Percentiles rank a stretch among this genome's conserved stretches.
These are phyloP conservation scores for Allobates femoralis DNA, from an alignment of 2,797 vertebrate species.

Conservation along the genomic window DNA sequence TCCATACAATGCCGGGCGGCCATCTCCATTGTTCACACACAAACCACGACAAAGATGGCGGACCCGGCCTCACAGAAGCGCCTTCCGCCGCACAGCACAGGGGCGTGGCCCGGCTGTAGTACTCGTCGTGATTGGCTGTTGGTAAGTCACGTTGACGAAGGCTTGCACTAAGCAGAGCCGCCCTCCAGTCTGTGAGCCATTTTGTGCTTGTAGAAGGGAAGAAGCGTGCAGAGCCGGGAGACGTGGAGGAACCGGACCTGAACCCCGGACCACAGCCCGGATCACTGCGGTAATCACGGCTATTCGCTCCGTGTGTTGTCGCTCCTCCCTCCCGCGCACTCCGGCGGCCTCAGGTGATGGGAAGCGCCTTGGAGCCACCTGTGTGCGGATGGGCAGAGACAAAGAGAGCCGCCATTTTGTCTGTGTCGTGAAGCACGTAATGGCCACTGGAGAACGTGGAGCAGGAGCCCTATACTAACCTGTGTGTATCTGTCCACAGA, in stretches of 20 bases:
- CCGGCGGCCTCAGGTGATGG: too few species aligned
- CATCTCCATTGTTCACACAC: not conserved
- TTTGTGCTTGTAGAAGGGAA: conserved; percentile 38
- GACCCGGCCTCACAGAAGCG: not conserved
- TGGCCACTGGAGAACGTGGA: conserved; percentile 25
- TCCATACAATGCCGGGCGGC: not conserved
- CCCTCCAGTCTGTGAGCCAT: conserved; percentile 14
- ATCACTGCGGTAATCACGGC: not conserved
- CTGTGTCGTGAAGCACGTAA: conserved; percentile 6
- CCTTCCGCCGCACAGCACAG: not conserved
- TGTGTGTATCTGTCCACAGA: not conserved
- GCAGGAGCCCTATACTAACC: not conserved
- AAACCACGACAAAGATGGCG: conserved; percentile 25
- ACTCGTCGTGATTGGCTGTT: not conserved
- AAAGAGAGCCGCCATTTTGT: conserved; percentile 61
- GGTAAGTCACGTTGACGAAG: not conserved
- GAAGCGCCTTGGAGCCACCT: not conserved
- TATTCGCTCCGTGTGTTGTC: too few species aligned
- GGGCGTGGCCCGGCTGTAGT: conserved; percentile 5
- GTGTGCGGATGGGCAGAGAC: not conserved
- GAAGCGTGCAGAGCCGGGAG: not conserved
- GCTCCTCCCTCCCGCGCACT: not conserved
- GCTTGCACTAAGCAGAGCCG: not conserved
- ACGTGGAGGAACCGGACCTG: not conserved
- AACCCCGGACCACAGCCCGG: not conserved